These are phyloP conservation scores for Heliothis subflexa DNA, from an alignment of 1,140 invertebrate genomes.

Conservation along the genomic window DNA sequence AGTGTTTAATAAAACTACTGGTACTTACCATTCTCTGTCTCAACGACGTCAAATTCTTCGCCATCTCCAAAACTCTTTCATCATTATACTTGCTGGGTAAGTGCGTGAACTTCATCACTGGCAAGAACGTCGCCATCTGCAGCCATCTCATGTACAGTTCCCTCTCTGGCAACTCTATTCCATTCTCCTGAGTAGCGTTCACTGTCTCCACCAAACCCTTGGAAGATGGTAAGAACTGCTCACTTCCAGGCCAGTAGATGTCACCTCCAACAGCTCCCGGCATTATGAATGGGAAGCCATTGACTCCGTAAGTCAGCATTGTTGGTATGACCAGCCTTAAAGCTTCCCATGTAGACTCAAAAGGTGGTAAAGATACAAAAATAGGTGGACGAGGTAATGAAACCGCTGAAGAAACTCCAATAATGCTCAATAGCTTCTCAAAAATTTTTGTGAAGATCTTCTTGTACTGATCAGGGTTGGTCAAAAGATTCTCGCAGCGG, in stretches of 20 bases:
- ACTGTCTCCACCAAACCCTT: slow-evolving; percentile 72
- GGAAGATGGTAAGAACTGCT: slow-evolving; percentile 81
- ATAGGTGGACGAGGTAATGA: slow-evolving; percentile 93
- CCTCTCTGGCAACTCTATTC: slow-evolving; percentile 90
- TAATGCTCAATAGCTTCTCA: slow-evolving; percentile 89
- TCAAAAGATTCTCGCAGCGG: slow-evolving; percentile 90
- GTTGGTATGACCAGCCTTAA: slow-evolving; percentile 94
- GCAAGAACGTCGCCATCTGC: slow-evolving; percentile 96
- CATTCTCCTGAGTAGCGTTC: slow-evolving; percentile 85
- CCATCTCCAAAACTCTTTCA: slow-evolving; percentile 91
- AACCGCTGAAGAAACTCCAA: slow-evolving; percentile 94
- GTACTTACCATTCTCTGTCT: slow-evolving; percentile 90
- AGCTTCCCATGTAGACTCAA: slow-evolving; percentile 95
- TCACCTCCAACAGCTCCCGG: slow-evolving; percentile 97
- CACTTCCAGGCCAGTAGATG: slow-evolving; percentile 87
- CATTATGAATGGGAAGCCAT: slow-evolving; percentile 97
- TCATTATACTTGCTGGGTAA: slow-evolving; percentile 95
- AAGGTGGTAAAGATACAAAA: slow-evolving; percentile 94
- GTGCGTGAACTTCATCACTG: slow-evolving; percentile 96
- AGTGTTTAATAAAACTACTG: not conserved
- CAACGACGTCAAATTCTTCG: slow-evolving; percentile 91
- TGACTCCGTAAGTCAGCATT: slow-evolving; percentile 93
- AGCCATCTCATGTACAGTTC: slow-evolving; percentile 98
- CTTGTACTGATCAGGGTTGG: slow-evolving; percentile 94
- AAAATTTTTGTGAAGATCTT: slow-evolving; percentile 90